Evolutionary conservation across 2,797 vertebrate species (phyloP).

Genomic region (Premnoplex brunnescens): DNA sequence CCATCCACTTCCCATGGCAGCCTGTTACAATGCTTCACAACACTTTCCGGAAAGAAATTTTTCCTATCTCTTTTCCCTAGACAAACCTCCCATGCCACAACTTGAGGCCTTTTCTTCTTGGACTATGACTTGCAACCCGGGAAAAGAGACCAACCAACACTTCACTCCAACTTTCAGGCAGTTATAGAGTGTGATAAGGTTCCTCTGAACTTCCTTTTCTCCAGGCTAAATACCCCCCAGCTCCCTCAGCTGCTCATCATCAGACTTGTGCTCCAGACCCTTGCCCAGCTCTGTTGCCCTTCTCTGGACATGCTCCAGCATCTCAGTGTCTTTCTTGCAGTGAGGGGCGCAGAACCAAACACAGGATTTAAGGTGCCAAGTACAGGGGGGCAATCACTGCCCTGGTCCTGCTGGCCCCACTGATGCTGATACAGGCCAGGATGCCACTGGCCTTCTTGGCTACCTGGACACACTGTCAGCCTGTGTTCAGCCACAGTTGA

Average conservation of each 20-base stretch:
- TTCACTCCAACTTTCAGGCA: rapidly evolving
- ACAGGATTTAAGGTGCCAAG: background rate
- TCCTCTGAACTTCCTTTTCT: background rate
- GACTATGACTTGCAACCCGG: background rate
- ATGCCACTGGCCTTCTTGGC: background rate
- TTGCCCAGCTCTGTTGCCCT: background rate
- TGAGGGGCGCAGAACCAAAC: background rate
- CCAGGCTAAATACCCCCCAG: background rate
- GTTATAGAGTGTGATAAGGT: rapidly evolving
- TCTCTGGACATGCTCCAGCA: background rate
- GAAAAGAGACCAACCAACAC: rapidly evolving
- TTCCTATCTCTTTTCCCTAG: background rate
- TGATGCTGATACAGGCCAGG: background rate
- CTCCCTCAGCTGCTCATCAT: background rate
- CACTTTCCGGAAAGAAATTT: background rate
- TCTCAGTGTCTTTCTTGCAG: background rate
- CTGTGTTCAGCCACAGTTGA: rapidly evolving
- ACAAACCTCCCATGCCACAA: background rate
- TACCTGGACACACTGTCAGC: background rate
- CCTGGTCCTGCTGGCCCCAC: background rate
- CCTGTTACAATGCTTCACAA: background rate
- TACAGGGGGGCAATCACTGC: background rate
- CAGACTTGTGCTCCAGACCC: background rate
- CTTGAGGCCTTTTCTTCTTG: background rate
- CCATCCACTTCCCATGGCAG: background rate